phyloP scores from a whole-genome alignment of 2,888 invertebrate species.

The Stratiomys singularior region DNA sequence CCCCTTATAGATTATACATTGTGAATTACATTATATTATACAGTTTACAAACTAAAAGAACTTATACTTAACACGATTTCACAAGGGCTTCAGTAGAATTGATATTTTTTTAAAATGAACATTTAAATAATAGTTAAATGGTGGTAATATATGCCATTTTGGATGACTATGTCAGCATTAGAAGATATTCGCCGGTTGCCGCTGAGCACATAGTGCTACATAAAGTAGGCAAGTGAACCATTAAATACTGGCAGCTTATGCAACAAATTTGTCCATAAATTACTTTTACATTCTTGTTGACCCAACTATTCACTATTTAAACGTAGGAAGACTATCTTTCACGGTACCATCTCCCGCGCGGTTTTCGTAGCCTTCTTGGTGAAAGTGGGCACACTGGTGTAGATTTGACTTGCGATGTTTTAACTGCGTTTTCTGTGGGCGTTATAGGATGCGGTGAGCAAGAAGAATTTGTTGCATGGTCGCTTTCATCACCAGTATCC shows the following conservation, averaged over 20 bases:
- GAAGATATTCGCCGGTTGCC: not conserved
- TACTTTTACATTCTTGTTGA: not conserved
- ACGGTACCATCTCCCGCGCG: conserved; percentile 54
- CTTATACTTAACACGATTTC: conserved; percentile 29
- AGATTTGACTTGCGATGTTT: not conserved
- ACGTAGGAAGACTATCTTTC: conserved; percentile 52
- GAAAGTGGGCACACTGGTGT: conserved; percentile 43
- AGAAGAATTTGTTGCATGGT: not conserved
- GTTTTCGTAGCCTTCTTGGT: conserved; percentile 53
- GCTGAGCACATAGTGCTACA: conserved; percentile 21
- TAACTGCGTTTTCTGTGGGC: not conserved
- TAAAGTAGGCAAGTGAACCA: not conserved
- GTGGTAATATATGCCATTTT: conserved; percentile 10
- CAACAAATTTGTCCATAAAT: not conserved
- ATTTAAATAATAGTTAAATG: conserved; percentile 28
- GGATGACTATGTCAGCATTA: not conserved
- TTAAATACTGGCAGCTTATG: conserved; percentile 2
- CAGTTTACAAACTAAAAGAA: conserved; percentile 26
- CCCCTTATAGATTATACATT: conserved; percentile 24
- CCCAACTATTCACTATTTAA: not conserved
- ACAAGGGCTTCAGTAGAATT: conserved; percentile 1
- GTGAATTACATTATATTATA: conserved; percentile 31
- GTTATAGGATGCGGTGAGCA: conserved; percentile 12
- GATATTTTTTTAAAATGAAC: conserved; percentile 8
- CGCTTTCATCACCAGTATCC: conserved; percentile 19